These are phyloP conservation scores for Chrysolina haemoptera DNA, from an alignment of 2,888 invertebrate species.

Conservation along the genomic window DNA sequence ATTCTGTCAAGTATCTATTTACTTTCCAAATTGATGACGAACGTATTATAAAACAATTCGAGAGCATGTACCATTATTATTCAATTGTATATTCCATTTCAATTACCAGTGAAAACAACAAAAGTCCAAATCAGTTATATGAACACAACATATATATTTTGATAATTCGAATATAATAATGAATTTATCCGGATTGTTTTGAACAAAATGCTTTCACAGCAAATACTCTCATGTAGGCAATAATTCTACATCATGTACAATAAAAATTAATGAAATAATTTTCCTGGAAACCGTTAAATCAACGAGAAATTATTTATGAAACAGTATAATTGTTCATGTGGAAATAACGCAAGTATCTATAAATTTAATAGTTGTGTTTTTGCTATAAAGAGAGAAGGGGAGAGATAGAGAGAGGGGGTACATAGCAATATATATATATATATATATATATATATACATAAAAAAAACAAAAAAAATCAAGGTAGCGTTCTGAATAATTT, in stretches of 20 bases:
- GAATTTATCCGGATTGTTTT: not conserved
- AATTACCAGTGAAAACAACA: constrained; percentile 11
- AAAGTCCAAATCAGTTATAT: constrained; percentile 10
- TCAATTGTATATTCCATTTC: constrained; percentile 12
- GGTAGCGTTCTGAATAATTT: too few relatives aligned
- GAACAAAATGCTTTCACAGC: constrained; percentile 1
- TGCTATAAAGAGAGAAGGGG: too few relatives aligned
- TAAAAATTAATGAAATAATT: not conserved
- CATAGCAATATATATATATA: too few relatives aligned
- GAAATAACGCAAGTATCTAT: too few relatives aligned
- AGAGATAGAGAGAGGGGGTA: too few relatives aligned
- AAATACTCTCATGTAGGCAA: not conserved
- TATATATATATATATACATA: too few relatives aligned
- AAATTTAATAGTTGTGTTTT: too few relatives aligned
- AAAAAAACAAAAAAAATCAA: too few relatives aligned
- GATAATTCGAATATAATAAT: not conserved
- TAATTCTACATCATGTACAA: not conserved
- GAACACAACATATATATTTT: constrained; percentile 3
- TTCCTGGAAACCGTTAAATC: not conserved
- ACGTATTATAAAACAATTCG: constrained; percentile 5
- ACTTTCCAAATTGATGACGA: not conserved
- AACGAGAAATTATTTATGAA: not conserved
- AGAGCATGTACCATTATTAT: not conserved
- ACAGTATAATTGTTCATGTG: not conserved
- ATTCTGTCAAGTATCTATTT: not conserved